Evolutionary conservation across 2,888 invertebrate genomes (phyloP).

Genomic region (Luffia ferchaultella): DNA sequence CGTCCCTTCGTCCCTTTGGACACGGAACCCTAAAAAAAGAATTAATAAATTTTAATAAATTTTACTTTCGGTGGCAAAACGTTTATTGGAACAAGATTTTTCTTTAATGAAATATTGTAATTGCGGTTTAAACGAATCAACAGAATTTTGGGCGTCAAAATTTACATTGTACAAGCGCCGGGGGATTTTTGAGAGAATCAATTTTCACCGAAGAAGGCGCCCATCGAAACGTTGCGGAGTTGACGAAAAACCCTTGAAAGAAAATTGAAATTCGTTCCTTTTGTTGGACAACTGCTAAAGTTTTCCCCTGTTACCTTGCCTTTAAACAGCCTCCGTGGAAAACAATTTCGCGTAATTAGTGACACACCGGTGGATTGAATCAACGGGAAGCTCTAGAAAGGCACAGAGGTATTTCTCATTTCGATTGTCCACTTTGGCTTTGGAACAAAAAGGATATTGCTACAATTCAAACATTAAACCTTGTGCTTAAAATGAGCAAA

Average conservation of each 20-base stretch:
- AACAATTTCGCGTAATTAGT: not conserved
- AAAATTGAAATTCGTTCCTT: not conserved
- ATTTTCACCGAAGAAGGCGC: not conserved
- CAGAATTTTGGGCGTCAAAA: no score
- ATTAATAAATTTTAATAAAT: not conserved
- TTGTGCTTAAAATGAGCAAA: no score
- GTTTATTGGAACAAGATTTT: not conserved
- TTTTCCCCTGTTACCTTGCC: not conserved
- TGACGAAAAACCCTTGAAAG: not conserved
- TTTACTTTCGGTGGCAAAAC: not conserved
- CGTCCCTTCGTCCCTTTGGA: no score
- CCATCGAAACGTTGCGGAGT: not conserved
- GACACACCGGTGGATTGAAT: not conserved
- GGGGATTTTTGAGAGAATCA: not conserved
- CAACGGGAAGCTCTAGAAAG: no score
- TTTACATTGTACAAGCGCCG: not conserved
- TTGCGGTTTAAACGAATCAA: not conserved
- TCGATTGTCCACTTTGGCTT: no score
- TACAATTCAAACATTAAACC: no score
- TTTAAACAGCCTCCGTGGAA: not conserved
- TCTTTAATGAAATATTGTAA: not conserved
- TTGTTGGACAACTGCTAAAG: not conserved
- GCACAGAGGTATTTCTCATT: no score
- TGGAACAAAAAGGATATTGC: no score
- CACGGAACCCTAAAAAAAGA: no score